A percentile compares a stretch with the other conserved stretches of the same genome.
Evolutionary conservation across 2,797 vertebrate genomes (phyloP).

Genomic region (Lacerta viridis): DNA sequence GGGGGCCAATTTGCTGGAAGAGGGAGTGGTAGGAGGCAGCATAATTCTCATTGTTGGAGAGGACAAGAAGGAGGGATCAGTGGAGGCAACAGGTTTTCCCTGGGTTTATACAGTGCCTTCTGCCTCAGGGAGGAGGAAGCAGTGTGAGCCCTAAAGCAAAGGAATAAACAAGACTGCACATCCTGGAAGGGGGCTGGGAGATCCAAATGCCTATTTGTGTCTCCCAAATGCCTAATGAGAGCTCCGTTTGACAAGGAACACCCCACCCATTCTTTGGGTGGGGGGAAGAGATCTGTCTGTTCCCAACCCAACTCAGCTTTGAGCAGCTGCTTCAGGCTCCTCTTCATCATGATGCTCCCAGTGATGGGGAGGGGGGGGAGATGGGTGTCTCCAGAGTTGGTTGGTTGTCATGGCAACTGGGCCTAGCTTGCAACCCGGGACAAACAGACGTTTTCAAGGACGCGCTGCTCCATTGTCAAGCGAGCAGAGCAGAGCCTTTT

Average conservation of each 20-base stretch:
- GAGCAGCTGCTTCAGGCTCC: constrained; percentile 24
- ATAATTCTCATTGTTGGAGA: not conserved
- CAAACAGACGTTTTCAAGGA: constrained; percentile 40
- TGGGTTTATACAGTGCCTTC: not conserved
- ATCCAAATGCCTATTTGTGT: not conserved
- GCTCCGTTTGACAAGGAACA: not conserved
- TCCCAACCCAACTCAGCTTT: not conserved
- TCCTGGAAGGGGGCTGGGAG: not conserved
- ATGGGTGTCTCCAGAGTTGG: constrained; percentile 32
- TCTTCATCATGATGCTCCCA: not conserved
- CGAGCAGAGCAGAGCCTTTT: constrained; percentile 14
- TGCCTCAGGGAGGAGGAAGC: not conserved
- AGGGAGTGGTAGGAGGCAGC: no score
- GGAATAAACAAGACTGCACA: not conserved
- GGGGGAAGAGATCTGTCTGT: not conserved
- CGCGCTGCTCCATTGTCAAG: constrained; percentile 43
- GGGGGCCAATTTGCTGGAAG: no score
- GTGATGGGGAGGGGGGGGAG: constrained; percentile 1
- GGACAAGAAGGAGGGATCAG: not conserved
- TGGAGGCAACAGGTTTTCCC: not conserved
- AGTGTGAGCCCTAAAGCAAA: not conserved
- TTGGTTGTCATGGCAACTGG: constrained; percentile 37
- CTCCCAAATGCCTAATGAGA: not conserved
- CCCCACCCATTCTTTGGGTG: not conserved
- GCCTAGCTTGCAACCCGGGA: constrained; percentile 25